Evolutionary conservation across 2,113 vertebrate species (phyloP), one percentile per base, ranked within the genome.

Genomic region (Collichthys lucidus): DNA sequence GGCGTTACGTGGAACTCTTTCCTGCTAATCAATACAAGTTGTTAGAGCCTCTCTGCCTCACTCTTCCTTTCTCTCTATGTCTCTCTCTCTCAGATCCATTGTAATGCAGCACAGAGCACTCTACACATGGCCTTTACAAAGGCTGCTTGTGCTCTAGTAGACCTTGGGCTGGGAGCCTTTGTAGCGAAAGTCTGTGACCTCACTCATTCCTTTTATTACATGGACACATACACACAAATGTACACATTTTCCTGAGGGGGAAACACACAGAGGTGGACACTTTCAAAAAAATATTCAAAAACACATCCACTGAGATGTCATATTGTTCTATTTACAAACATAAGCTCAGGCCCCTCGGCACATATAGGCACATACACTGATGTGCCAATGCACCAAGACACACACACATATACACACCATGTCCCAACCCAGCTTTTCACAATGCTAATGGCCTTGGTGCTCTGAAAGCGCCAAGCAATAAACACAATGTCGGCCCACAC

Each of bases 101-200:
- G 93, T 92, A 78, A 89, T 92, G 92, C 87, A 82, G 87, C 89
- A 92, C 90, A 92, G 91, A 91, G 84, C 86, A 16, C 79, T 87
- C 88, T 88, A 91, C 89, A 92, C 93, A 92, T 74, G 74, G 89
- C 79, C 77, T 65, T 77, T 77, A 93, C 92, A 94, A 94, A 93
- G 92, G 70, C 90, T 83, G 59, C 86, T 90, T 94, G 91, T 94
- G 82, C 89, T 89, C 87, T 74, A 80, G 81, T 86, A 88, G 89
- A 90, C 87, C 91, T 91, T 93, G 89, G 85, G 86, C 88, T 76
- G 77, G 70, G 84, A 86, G 91, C 91, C 85, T 93, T 92, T 93
- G 89, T 90, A 84, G 86, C 66, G 16, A 69, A 85, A 86, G 90
- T 90, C 88, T 87, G 79, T 93, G 91, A 93, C 93, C 92, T 93